phyloP scores from a whole-genome alignment of 1,140 invertebrate genomes.

The Drosophila lacertosa region DNA sequence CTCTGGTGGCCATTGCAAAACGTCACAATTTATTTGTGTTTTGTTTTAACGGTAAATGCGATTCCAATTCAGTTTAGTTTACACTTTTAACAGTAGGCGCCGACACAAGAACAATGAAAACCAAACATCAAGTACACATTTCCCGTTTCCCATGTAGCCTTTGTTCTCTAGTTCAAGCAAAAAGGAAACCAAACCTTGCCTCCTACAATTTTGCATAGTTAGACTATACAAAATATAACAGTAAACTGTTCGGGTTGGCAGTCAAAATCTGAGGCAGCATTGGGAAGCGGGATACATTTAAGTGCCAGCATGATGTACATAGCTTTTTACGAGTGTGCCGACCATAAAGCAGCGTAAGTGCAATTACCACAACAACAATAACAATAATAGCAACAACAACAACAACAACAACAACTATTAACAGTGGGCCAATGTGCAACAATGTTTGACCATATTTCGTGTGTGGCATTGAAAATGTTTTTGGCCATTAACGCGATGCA shows the following conservation, averaged over 20 bases:
- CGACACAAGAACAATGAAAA: slow-evolving; percentile 37
- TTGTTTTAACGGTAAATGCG: slow-evolving; percentile 53
- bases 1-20: slow-evolving; percentile 8
- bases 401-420: slow-evolving; percentile 27
- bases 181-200: background rate
- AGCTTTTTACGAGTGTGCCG: slow-evolving; percentile 71
- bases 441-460: slow-evolving; percentile 43
- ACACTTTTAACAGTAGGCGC: slow-evolving; percentile 28
- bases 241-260: slow-evolving; percentile 2
- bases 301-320: slow-evolving; percentile 76
- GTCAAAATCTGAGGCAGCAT: slow-evolving; percentile 43
- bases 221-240: background rate
- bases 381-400: slow-evolving; percentile 26
- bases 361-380: slow-evolving; percentile 63
- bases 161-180: slow-evolving; percentile 7
- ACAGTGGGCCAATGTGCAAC: slow-evolving; percentile 63
- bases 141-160: slow-evolving; percentile 11
- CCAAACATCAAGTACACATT: slow-evolving; percentile 13
- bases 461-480: slow-evolving; percentile 65
- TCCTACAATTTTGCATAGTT: slow-evolving; percentile 3
- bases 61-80: slow-evolving; percentile 46
- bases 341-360: slow-evolving; percentile 74
- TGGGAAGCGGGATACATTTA: slow-evolving; percentile 51
- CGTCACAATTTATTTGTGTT: slow-evolving; percentile 56
- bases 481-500: slow-evolving; percentile 51